phyloP scores from a whole-genome alignment of 2,797 vertebrate species.

The Ctenopoma multispine region DNA sequence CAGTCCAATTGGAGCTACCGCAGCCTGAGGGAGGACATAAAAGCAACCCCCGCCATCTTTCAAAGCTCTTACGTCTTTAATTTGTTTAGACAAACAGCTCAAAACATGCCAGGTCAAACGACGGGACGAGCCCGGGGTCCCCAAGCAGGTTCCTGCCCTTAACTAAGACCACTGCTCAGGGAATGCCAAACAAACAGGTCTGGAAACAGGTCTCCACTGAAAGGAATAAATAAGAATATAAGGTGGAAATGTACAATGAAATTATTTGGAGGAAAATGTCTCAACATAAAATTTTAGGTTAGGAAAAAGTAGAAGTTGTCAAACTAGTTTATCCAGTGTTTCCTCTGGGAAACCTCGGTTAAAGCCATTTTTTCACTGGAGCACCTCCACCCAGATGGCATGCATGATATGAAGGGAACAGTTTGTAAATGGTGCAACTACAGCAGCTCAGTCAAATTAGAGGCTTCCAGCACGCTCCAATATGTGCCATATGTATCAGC shows the following conservation, averaged over 20 bases:
- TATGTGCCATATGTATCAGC: slow-evolving; percentile 37
- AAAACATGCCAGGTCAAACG: slow-evolving; percentile 73
- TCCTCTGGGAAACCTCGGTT: slow-evolving; percentile 45
- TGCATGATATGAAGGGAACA: slow-evolving; percentile 61
- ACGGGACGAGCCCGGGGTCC: slow-evolving; percentile 62
- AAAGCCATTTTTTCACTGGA: slow-evolving; percentile 13
- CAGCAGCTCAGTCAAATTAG: slow-evolving; percentile 60
- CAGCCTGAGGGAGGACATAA: slow-evolving; percentile 78
- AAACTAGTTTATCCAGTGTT: slow-evolving; percentile 19
- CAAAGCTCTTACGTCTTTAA: slow-evolving; percentile 77
- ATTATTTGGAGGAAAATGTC: neutral
- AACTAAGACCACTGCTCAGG: slow-evolving; percentile 32
- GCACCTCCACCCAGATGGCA: slow-evolving; percentile 75
- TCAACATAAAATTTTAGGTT: neutral
- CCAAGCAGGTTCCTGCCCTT: slow-evolving; percentile 57
- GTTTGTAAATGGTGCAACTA: slow-evolving; percentile 56
- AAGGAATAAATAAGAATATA: neutral
- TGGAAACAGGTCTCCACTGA: neutral
- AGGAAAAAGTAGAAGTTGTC: slow-evolving; percentile 13
- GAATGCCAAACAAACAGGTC: slow-evolving; percentile 29
- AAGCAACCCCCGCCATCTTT: slow-evolving; percentile 72
- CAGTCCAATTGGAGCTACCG: slow-evolving; percentile 75
- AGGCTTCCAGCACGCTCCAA: slow-evolving; percentile 44
- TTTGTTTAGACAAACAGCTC: slow-evolving; percentile 83
- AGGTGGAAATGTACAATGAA: neutral